Conservation (phyloP, 2,888 invertebrate species). For the Plagodis dolabraria region DNA sequence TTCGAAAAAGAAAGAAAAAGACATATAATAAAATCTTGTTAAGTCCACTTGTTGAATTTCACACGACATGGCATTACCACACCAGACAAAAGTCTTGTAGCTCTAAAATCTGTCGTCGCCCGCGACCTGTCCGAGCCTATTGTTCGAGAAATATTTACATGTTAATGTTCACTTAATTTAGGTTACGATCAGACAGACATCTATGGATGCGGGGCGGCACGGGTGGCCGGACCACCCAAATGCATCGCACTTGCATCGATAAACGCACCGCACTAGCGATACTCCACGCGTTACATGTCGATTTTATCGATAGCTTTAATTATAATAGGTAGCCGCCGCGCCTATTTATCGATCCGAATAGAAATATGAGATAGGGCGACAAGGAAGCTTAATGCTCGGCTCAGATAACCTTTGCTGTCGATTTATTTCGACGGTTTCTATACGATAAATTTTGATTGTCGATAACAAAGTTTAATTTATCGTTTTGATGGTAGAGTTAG, state of each 20-base stretch:
- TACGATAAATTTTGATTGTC: conserved; percentile 45
- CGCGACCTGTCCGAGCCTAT: conserved; percentile 48
- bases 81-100: conserved; percentile 13
- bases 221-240: conserved; percentile 67
- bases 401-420: conserved; percentile 53
- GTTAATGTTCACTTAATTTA: conserved; percentile 66
- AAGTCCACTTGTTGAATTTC: conserved; percentile 3
- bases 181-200: conserved; percentile 46
- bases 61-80: conserved; percentile 7
- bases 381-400: conserved; percentile 58
- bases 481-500: conserved; percentile 21
- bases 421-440: conserved; percentile 57
- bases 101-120: conserved; percentile 35
- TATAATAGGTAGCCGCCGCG: conserved; percentile 64
- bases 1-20: too few relatives aligned
- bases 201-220: conserved; percentile 41
- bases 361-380: conserved; percentile 60
- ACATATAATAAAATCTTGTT: too few relatives aligned
- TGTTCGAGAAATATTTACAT: conserved; percentile 59
- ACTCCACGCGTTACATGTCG: conserved; percentile 64
- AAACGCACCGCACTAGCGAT: conserved; percentile 62
- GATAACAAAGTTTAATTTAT: conserved; percentile 43
- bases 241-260: conserved; percentile 57
- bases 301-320: conserved; percentile 68
- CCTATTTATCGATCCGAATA: conserved; percentile 57